A percentile compares a stretch with the other conserved stretches of the same genome.
phyloP scores from a whole-genome alignment of 30 jellyfish, hydroid and myxozoan genomes.

The Aurelia coerulea region DNA sequence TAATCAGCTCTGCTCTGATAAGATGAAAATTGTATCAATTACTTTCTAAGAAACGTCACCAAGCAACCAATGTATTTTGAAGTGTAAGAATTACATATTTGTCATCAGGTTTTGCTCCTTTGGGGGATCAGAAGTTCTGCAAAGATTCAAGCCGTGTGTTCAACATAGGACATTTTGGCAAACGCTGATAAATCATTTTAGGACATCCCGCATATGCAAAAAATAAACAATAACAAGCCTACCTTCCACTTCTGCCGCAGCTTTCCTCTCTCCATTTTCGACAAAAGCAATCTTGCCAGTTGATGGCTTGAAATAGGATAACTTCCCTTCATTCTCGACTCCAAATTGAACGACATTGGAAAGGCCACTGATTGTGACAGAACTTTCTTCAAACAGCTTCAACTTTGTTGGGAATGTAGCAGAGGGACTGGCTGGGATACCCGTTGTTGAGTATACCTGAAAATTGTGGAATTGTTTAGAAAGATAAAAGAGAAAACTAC shows the following conservation, averaged over 20 bases:
- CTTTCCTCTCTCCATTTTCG: conserved; percentile 49
- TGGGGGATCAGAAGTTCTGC: no score
- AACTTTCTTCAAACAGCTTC: conserved; percentile 26
- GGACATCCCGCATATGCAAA: background rate
- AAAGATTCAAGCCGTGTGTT: no score
- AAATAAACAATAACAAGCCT: background rate
- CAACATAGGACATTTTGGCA: no score
- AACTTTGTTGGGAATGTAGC: conserved; percentile 48
- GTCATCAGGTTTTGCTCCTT: no score
- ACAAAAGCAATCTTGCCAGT: conserved; percentile 49
- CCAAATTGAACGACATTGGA: conserved; percentile 31
- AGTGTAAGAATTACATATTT: no score
- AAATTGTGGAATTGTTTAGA: no score
- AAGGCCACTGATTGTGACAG: conserved; percentile 26
- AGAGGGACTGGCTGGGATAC: conserved; percentile 51
- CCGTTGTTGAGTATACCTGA: conserved; percentile 61
- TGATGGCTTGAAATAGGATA: conserved; percentile 31
- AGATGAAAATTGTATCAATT: no score
- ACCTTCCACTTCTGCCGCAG: conserved; percentile 81
- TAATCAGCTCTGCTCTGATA: no score
- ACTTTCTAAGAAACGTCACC: no score
- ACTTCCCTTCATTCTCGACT: conserved; percentile 63
- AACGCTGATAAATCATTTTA: no score
- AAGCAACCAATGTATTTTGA: no score
- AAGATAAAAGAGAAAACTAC: no score